Conservation (phyloP, 92 coral and sea anemone genomes). For the Porites cylindrica region DNA sequence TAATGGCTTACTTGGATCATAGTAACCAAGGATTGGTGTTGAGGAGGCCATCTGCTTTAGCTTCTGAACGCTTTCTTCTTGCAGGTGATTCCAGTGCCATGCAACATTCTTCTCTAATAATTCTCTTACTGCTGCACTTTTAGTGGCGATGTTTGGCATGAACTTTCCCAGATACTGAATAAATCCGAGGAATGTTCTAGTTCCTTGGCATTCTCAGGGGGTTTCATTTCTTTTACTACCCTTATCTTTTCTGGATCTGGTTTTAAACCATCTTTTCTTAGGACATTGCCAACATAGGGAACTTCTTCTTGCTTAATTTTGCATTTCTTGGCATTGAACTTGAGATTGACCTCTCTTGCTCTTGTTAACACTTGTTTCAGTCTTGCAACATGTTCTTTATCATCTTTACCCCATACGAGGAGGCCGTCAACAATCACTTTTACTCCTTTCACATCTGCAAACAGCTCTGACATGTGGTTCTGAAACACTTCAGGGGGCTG, state of each 20-base stretch:
- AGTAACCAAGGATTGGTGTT: constrained; percentile 70
- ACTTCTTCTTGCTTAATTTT: constrained; percentile 57
- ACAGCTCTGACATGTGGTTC: constrained; percentile 24
- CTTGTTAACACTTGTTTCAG: constrained; percentile 60
- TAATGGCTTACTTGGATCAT: constrained; percentile 64
- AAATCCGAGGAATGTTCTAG: constrained; percentile 73
- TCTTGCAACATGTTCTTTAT: constrained; percentile 59
- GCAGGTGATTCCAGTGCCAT: constrained; percentile 73
- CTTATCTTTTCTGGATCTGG: too few species aligned
- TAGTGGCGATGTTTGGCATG: constrained; percentile 56
- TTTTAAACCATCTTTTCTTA: too few species aligned
- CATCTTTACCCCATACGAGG: constrained; percentile 61
- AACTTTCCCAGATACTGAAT: constrained; percentile 71
- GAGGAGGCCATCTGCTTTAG: constrained; percentile 55
- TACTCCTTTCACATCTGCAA: constrained; percentile 36
- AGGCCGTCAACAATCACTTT: constrained; percentile 59
- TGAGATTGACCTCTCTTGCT: constrained; percentile 59
- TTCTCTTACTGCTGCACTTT: constrained; percentile 63
- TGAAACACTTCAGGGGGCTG: constrained; percentile 66
- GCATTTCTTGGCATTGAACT: constrained; percentile 70
- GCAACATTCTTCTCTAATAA: constrained; percentile 50
- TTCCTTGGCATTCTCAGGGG: constrained; percentile 61
- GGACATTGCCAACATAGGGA: constrained; percentile 37
- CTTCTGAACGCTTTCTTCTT: constrained; percentile 59
- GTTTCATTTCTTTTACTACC: constrained; percentile 60